phyloP scores from a whole-genome alignment of 2,797 vertebrate species.

The Coccyzus lansbergi region DNA sequence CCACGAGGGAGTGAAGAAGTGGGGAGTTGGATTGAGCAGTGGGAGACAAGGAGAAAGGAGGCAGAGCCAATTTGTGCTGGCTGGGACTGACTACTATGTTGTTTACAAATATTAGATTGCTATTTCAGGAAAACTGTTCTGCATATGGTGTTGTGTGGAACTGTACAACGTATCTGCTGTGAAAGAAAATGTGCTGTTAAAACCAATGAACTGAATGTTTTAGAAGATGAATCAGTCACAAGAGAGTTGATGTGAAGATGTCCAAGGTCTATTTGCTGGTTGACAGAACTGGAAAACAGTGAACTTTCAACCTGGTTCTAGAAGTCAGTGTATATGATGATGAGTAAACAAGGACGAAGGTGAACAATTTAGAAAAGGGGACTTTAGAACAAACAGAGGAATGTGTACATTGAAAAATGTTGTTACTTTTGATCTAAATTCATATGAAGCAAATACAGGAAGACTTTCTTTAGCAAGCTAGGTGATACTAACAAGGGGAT shows the following conservation, averaged over 20 bases:
- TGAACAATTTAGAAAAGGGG: not conserved
- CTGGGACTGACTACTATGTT: not conserved
- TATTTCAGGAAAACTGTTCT: not conserved
- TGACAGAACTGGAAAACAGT: conserved; percentile 15
- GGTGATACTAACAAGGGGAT: not conserved
- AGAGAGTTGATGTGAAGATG: not conserved
- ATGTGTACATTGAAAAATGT: not conserved
- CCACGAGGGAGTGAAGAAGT: too few relatives aligned
- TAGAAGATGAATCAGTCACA: not conserved
- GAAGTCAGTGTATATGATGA: not conserved
- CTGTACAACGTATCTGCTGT: not conserved
- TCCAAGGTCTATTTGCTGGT: not conserved
- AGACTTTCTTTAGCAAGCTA: not conserved
- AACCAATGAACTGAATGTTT: conserved; percentile 26
- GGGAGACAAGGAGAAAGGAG: not conserved
- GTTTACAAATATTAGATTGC: not conserved
- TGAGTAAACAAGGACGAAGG: not conserved
- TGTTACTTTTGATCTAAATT: not conserved
- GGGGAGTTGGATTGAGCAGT: not conserved
- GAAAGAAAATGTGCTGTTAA: conserved; percentile 24
- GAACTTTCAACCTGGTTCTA: conserved; percentile 23
- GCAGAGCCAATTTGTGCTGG: not conserved
- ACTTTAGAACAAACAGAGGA: not conserved
- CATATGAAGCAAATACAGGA: not conserved
- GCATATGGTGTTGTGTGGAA: not conserved